A percentile compares a stretch with the other conserved stretches of the same genome.
These are phyloP conservation scores for Diglossa cyanea DNA, from an alignment of 2,797 vertebrate genomes.

Conservation along the genomic window DNA sequence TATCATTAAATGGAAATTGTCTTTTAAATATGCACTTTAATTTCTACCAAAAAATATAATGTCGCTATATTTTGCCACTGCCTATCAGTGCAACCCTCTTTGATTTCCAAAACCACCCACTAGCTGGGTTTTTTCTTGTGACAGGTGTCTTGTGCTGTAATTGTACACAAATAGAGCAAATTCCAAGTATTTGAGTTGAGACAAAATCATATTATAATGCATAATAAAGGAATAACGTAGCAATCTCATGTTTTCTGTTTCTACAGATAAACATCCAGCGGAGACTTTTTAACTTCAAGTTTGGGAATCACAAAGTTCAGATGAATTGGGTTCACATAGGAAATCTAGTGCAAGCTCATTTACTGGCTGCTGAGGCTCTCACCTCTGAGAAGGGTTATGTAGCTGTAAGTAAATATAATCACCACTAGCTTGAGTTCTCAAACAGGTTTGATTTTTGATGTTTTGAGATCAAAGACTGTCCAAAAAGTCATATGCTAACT, in stretches of 20 bases:
- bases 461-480: not conserved
- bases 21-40: not conserved
- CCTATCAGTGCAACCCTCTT: not conserved
- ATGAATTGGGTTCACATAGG: constrained; percentile 95
- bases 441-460: not conserved
- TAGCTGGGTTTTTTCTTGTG: not conserved
- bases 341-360: constrained; percentile 88
- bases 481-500: not conserved
- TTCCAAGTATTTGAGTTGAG: not conserved
- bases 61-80: not conserved
- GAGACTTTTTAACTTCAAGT: constrained; percentile 86
- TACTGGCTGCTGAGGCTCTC: constrained; percentile 85
- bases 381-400: constrained; percentile 77
- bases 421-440: not conserved
- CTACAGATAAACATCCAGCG: constrained; percentile 84
- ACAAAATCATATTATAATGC: not conserved
- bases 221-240: not conserved
- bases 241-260: not conserved
- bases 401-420: constrained; percentile 81
- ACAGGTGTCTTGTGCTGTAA: not conserved
- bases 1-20: fast-evolving
- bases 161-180: not conserved
- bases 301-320: constrained; percentile 81
- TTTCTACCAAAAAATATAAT: not conserved
- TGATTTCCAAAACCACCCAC: not conserved